Evolutionary conservation across 2,113 vertebrate species (phyloP).

Genomic region (Rhineura floridana): DNA sequence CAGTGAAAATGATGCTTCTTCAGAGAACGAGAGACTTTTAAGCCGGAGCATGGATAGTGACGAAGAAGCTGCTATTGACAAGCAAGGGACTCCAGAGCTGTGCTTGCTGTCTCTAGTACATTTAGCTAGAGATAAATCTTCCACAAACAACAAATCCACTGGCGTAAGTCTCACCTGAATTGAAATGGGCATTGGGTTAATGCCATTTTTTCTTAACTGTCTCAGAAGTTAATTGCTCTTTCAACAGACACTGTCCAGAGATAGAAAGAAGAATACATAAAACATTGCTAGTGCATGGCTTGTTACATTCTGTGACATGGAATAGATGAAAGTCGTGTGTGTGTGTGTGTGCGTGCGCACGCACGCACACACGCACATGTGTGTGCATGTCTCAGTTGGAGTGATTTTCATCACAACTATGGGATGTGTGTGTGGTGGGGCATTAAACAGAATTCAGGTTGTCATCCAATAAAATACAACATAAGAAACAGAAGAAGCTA

Average conservation of each 20-base stretch:
- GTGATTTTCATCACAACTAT: no score
- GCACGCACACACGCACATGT: no score
- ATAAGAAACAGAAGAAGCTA: no score
- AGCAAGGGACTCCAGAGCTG: slow-evolving; percentile 88
- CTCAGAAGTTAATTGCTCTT: slow-evolving; percentile 14
- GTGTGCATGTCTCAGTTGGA: no score
- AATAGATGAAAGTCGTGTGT: background rate
- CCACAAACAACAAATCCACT: slow-evolving; percentile 84
- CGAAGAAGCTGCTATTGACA: slow-evolving; percentile 91
- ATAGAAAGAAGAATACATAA: background rate
- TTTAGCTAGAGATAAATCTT: slow-evolving; percentile 84
- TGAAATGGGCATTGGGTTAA: background rate
- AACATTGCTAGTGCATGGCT: accelerated
- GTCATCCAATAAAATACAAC: no score
- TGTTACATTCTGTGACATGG: background rate
- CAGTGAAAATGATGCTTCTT: slow-evolving; percentile 97
- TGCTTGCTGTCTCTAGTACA: slow-evolving; percentile 93
- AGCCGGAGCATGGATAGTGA: slow-evolving; percentile 97
- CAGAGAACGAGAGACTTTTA: slow-evolving; percentile 95
- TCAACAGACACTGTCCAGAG: background rate
- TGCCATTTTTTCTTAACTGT: slow-evolving; percentile 18
- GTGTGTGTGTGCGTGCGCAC: no score
- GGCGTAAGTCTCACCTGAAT: slow-evolving; percentile 80
- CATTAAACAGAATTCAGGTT: no score
- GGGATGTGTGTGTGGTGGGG: no score